phyloP scores from a whole-genome alignment of 2,888 invertebrate genomes.

The Esperia sulphurella region DNA sequence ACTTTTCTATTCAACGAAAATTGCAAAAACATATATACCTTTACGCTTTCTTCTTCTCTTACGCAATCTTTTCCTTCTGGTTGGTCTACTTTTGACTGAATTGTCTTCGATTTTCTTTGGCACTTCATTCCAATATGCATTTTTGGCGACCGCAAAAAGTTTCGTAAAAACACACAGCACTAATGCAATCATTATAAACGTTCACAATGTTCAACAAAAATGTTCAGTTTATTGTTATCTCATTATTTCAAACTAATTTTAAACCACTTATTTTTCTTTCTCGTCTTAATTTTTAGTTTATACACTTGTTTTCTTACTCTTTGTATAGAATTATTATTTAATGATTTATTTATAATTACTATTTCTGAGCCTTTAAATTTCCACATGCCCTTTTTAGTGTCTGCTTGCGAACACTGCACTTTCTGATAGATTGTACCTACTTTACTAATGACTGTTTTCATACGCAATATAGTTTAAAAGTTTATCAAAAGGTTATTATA shows the following conservation, averaged over 20 bases:
- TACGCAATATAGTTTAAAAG: neutral
- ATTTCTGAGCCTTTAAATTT: constrained; percentile 22
- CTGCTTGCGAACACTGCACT: constrained; percentile 28
- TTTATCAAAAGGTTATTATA: constrained; percentile 58
- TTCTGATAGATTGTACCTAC: neutral
- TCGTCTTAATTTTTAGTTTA: constrained; percentile 38
- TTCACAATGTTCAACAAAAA: constrained; percentile 15
- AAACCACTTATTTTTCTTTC: constrained; percentile 38
- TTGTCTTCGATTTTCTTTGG: constrained; percentile 11
- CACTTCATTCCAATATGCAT: constrained; percentile 22
- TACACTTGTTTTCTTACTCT: constrained; percentile 23
- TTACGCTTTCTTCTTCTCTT: constrained; percentile 25
- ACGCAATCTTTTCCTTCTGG: constrained; percentile 19
- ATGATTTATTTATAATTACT: constrained; percentile 18
- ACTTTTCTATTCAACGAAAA: no score
- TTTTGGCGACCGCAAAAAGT: constrained; percentile 45
- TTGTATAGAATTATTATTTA: constrained; percentile 18
- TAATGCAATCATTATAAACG: constrained; percentile 58
- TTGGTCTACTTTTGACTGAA: constrained; percentile 11
- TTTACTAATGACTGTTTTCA: neutral
- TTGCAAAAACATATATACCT: constrained; percentile 17
- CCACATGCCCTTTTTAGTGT: constrained; percentile 36
- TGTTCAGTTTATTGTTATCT: constrained; percentile 24
- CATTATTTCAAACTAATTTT: constrained; percentile 21
- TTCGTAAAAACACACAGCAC: constrained; percentile 54